Evolutionary conservation across 2,113 vertebrate species (phyloP).

Genomic region (Mesembrinibis cayennensis): DNA sequence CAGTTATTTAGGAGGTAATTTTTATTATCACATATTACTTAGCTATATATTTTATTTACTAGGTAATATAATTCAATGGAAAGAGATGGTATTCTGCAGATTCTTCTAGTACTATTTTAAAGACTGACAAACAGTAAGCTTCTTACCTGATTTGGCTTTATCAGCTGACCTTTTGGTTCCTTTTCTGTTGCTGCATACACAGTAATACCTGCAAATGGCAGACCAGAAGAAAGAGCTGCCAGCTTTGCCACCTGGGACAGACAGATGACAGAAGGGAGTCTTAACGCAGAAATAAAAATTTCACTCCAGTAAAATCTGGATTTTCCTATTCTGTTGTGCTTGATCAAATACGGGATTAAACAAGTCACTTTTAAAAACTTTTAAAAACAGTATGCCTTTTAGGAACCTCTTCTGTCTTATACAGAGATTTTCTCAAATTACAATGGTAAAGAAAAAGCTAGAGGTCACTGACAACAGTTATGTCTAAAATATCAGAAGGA

Average conservation of each 20-base stretch:
- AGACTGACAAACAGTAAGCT: neutral
- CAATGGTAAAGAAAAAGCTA: neutral
- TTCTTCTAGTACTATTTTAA: neutral
- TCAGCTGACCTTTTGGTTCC: conserved; percentile 41
- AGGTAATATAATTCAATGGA: neutral
- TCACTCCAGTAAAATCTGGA: neutral
- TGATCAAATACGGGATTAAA: neutral
- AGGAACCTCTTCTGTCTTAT: neutral
- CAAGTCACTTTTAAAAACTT: neutral
- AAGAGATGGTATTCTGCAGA: neutral
- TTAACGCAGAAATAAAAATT: neutral
- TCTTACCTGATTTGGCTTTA: conserved; percentile 79
- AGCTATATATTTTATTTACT: neutral
- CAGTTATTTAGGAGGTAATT: neutral
- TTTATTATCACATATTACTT: neutral
- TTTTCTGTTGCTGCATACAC: conserved; percentile 72
- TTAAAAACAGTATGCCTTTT: neutral
- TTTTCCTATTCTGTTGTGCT: neutral
- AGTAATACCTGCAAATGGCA: conserved; percentile 78
- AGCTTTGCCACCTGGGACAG: conserved; percentile 78
- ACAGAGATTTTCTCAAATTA: neutral
- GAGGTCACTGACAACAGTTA: neutral
- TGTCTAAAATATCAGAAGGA: neutral
- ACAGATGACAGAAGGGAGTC: neutral
- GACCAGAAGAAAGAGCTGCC: conserved; percentile 74